phyloP scores from a whole-genome alignment of 2,888 invertebrate genomes.

The Spialia ferax region DNA sequence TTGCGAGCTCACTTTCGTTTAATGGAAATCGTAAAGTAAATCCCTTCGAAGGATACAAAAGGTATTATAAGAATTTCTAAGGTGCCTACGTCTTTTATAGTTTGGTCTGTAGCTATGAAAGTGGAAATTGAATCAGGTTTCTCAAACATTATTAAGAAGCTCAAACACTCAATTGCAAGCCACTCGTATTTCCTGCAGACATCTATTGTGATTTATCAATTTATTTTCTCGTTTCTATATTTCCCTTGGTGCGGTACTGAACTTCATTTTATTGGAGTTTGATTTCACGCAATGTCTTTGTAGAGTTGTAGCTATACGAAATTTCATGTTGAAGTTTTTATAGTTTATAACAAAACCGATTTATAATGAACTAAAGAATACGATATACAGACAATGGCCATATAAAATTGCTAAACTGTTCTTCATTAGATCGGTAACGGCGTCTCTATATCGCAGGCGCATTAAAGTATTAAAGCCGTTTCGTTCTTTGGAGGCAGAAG shows the following conservation, averaged over 20 bases:
- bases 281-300: neutral
- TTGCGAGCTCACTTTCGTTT: slow-evolving; percentile 55
- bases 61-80: slow-evolving; percentile 57
- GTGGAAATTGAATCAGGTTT: slow-evolving; percentile 11
- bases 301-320: neutral
- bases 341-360: neutral
- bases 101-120: slow-evolving; percentile 23
- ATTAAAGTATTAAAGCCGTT: slow-evolving; percentile 15
- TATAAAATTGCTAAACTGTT: slow-evolving; percentile 22
- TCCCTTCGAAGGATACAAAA: slow-evolving; percentile 53
- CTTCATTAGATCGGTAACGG: slow-evolving; percentile 21
- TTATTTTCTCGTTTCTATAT: neutral
- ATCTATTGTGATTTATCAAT: slow-evolving; percentile 9
- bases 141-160: slow-evolving; percentile 17
- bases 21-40: slow-evolving; percentile 67
- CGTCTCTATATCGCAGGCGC: slow-evolving; percentile 4
- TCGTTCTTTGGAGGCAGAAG: slow-evolving; percentile 24
- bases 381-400: slow-evolving; percentile 9
- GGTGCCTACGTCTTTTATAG: slow-evolving; percentile 50
- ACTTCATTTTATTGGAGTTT: neutral
- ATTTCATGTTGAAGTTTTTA: neutral
- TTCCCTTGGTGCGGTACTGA: neutral
- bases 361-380: slow-evolving; percentile 2
- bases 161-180: neutral
- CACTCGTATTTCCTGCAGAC: slow-evolving; percentile 15